Base-by-base conservation (phyloP, 2,113 vertebrate genomes). In the Neopipo cinnamomea region DNA sequence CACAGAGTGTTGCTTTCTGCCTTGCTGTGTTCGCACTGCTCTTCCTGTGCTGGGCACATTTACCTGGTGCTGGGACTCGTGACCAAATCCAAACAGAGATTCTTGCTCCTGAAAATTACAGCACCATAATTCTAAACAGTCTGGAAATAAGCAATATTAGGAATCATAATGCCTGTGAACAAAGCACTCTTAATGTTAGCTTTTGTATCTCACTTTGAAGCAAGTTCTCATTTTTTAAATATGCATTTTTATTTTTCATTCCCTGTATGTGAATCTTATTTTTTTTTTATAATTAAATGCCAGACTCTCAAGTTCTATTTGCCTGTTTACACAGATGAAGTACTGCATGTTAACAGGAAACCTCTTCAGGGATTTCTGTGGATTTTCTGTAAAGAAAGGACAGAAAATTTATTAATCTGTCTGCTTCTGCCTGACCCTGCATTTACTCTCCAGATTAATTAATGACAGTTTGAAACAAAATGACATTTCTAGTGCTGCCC, bases 281-380 rank as follows among this genome's bases (percentile, higher is more conserved):
- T 91, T 23, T 33, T 65, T 78, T 84, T 61, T 41, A 7, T 65
- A 85, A 91, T 61, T 92, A 70, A 58, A 78, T 18, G 15, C 11
- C 79, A 78, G 14, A 10, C 22, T 88, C 20, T 47, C 2, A 9
- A 81, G 33, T 35, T 82, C 62, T 85, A 11, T 81, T 89, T 94
- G 30, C 25, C 39, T 93, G 76, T 49, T 95, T 91, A 76, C 67
- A 80, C 46, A 76, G 46, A 80, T 53, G 53, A 59, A 89, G 30
- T 42, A 11, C 25, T 28, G 33, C 6, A 12, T 35, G 46, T 39
- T 49, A 91, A 24, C 25, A 70, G 9, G 39, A 88, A 58, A 62
- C 42, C 28, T 85, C 74, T 73, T 88, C n/a, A 37, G 87, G 37
- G 46, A 88, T 46, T 76, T 90, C 25, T 46, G 5, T 41, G 17